Conservation (phyloP, 2,888 invertebrate species). For the Sinelater perroti region DNA sequence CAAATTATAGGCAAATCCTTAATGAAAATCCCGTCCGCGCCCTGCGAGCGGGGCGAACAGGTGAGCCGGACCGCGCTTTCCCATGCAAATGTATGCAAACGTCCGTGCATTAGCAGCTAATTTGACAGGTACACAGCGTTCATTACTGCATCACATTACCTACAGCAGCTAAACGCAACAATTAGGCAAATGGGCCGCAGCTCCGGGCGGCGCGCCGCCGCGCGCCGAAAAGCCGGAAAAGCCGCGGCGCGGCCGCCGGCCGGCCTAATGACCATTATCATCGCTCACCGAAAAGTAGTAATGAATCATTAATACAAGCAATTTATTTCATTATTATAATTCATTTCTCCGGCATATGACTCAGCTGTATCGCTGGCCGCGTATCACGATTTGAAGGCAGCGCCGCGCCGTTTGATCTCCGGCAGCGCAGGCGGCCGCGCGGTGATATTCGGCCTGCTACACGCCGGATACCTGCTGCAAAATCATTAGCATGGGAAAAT, state of each 20-base stretch:
- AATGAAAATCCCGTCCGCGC: no score
- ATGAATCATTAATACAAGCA: slow-evolving; percentile 60
- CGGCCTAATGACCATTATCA: slow-evolving; percentile 57
- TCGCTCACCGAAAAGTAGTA: slow-evolving; percentile 60
- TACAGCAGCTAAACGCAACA: slow-evolving; percentile 48
- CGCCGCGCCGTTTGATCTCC: slow-evolving; percentile 30
- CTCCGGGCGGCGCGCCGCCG: background rate
- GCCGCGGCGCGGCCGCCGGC: no score
- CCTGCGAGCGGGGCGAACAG: slow-evolving; percentile 1
- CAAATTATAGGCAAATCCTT: no score
- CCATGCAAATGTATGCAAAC: slow-evolving; percentile 59
- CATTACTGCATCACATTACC: slow-evolving; percentile 50
- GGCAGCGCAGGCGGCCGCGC: slow-evolving; percentile 10
- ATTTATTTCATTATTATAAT: slow-evolving; percentile 63
- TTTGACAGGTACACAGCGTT: slow-evolving; percentile 51
- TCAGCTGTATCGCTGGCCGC: slow-evolving; percentile 49
- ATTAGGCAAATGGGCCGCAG: slow-evolving; percentile 42
- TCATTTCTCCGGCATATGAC: slow-evolving; percentile 57
- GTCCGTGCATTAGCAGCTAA: slow-evolving; percentile 54
- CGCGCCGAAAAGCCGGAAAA: background rate
- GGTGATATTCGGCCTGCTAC: slow-evolving; percentile 46
- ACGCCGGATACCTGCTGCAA: slow-evolving; percentile 50
- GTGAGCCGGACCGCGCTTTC: slow-evolving; percentile 37
- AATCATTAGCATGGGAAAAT: slow-evolving; percentile 59
- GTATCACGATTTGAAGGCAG: slow-evolving; percentile 34